These are phyloP conservation scores for Dynastes grantii DNA, from an alignment of 2,888 invertebrate genomes.

Conservation along the genomic window DNA sequence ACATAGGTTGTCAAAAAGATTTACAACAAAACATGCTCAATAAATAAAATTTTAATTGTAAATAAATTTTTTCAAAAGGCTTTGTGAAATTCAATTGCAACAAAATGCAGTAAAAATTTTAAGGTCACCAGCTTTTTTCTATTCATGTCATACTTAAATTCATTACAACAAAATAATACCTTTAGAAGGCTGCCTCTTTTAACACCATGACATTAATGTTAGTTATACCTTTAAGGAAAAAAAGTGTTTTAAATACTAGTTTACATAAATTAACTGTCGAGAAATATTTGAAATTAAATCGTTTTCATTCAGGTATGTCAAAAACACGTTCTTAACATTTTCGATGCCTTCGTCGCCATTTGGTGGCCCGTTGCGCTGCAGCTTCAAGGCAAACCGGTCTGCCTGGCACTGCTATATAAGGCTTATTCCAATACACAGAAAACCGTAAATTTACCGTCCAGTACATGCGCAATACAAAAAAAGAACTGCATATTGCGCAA, in stretches of 20 bases:
- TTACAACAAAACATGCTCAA: no score
- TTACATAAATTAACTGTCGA: background rate
- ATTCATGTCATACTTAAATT: background rate
- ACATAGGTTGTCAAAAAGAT: no score
- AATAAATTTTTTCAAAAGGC: background rate
- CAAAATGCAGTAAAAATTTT: background rate
- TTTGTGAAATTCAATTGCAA: background rate
- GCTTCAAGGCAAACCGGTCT: no score
- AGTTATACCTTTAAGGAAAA: background rate
- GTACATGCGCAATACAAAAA: no score
- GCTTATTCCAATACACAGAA: no score
- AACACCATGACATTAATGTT: constrained; percentile 3
- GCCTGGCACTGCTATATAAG: no score
- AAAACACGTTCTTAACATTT: background rate
- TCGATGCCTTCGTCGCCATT: no score
- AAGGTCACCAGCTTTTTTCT: background rate
- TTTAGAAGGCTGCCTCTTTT: background rate
- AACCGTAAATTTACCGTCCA: no score
- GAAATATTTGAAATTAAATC: background rate
- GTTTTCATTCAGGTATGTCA: background rate
- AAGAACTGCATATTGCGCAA: no score
- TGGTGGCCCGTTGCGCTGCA: no score
- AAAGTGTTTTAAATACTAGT: constrained; percentile 2
- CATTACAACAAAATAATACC: background rate
- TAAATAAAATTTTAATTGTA: background rate